Base-by-base conservation (phyloP, 2,113 vertebrate genomes). In the Rhinopomastus cyanomelas region DNA sequence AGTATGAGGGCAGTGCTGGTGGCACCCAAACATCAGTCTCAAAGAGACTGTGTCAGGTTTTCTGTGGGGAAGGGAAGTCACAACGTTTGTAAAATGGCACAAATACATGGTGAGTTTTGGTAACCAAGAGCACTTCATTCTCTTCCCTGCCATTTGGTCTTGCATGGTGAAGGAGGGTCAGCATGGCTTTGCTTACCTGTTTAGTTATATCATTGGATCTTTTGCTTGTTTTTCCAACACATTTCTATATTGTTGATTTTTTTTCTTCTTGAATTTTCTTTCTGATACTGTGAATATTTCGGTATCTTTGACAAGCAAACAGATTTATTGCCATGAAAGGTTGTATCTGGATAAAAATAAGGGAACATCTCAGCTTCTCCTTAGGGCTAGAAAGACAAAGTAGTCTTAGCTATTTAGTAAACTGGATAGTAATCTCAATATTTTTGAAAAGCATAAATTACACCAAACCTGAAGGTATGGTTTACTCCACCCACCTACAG, bases 191-290 rank as follows among this genome's bases (percentile, higher is more conserved):
- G 7, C 29, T 55, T 80, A 66, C 14, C 55, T 60, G 9, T 48
- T 75, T 16, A 78, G 56, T 60, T 67, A 7, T 19, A 57, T 68
- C 16, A 46, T 3, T 3, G 0, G 3, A 55, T 4, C 2, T 89
- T 55, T 42, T 6, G 1, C 3, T n/a, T 32, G 6, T 3, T 3
- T 2, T 8, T 18, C 30, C 37, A 36, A 4, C 7, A 17, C 22
- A 5, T 74, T 90, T 91, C 42, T 67, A 52, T 69, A 34, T 12
- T 66, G 32, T 8, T 69, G 56, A 66, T 90, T 81, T 79, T 81
- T 79, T 39, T 88, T 87, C n/a, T 83, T 66, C 25, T 4, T 62
- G 27, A 83, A 44, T 91, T 90, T 93, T 74, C 15, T 68, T 91
- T 85, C 56, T 53, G 64, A 32, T 46, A 48, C 11, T 7, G 53